Conservation (phyloP, 2,888 invertebrate species). For the Auanema freiburgensis region DNA sequence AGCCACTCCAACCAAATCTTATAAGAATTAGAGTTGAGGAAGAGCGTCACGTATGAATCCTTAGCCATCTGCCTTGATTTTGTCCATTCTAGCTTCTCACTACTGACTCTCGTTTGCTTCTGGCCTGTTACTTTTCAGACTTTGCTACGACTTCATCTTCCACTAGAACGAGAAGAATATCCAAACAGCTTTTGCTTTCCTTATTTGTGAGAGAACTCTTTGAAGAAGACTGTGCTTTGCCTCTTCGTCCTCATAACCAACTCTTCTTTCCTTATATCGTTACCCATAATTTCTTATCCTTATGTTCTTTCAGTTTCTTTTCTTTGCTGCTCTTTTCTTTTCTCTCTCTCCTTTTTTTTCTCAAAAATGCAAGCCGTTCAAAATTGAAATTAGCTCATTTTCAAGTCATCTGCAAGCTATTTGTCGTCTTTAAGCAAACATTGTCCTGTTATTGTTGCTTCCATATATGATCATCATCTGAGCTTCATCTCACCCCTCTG, state of each 20-base stretch:
- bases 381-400: no score
- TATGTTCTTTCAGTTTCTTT: no score
- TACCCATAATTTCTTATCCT: constrained; percentile 21
- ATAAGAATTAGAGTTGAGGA: no score
- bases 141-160: neutral
- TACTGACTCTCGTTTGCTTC: no score
- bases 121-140: no score
- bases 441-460: no score
- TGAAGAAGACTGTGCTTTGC: constrained; percentile 8
- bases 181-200: neutral
- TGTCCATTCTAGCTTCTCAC: constrained; percentile 8
- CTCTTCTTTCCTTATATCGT: constrained; percentile 7
- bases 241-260: constrained; percentile 14
- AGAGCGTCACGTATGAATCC: constrained; percentile 8
- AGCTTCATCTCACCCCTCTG: constrained; percentile 3
- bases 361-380: no score
- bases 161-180: constrained; percentile 21
- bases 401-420: no score
- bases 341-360: no score
- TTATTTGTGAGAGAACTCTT: constrained; percentile 11
- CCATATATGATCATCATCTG: constrained; percentile 2
- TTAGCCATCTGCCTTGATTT: constrained; percentile 21
- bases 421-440: no score
- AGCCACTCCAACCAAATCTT: no score
- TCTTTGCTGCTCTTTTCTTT: no score